Evolutionary conservation across 2,888 invertebrate genomes (phyloP).

Genomic region (Seira sanloemensis): DNA sequence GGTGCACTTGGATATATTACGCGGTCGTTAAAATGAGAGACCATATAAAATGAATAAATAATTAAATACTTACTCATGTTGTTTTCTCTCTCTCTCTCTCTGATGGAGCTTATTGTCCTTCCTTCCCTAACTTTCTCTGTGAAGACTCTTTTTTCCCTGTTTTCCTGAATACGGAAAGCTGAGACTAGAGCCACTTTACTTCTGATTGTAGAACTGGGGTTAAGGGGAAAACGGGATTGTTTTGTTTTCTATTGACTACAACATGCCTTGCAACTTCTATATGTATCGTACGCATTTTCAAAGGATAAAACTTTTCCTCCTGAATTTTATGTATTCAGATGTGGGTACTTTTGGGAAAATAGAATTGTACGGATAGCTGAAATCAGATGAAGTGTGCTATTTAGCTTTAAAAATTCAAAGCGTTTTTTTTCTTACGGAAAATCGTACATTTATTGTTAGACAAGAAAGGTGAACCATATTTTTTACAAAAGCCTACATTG

Average conservation of each 20-base stretch:
- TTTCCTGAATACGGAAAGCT: not conserved
- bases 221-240: not conserved
- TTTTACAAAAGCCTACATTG: not conserved
- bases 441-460: not conserved
- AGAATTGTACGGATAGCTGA: not conserved
- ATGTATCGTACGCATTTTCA: too few species aligned
- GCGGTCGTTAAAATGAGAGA: conserved; percentile 21
- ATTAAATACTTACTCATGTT: conserved; percentile 18
- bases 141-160: not conserved
- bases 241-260: conserved; percentile 2
- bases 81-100: conserved; percentile 1
- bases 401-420: too few species aligned
- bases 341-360: not conserved
- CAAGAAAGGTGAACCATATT: not conserved
- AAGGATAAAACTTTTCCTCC: too few species aligned
- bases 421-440: not conserved
- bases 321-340: not conserved
- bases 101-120: conserved; percentile 15
- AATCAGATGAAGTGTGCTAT: not conserved
- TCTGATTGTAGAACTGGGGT: not conserved
- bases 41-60: conserved; percentile 37
- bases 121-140: not conserved
- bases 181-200: not conserved
- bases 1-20: conserved; percentile 4
- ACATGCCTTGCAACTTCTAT: too few species aligned